Conservation (phyloP, 2,888 invertebrate genomes). For the Dione vanillae region DNA sequence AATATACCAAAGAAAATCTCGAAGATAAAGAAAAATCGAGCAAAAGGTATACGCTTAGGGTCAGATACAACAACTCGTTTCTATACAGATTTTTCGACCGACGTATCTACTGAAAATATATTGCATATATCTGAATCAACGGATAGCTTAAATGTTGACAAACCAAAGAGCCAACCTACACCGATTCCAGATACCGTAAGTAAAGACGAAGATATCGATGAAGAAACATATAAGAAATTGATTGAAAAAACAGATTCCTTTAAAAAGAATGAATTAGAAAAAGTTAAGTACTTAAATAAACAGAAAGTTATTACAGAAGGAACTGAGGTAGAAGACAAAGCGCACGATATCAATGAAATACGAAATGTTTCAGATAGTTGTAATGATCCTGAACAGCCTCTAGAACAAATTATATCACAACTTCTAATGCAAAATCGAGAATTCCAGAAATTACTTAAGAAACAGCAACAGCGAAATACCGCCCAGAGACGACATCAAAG, state of each 20-base stretch:
- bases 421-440: conserved; percentile 92
- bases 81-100: conserved; percentile 86
- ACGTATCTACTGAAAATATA: conserved; percentile 85
- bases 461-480: conserved; percentile 86
- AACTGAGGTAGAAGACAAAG: conserved; percentile 71
- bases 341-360: conserved; percentile 54
- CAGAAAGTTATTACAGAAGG: conserved; percentile 79
- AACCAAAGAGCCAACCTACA: conserved; percentile 58
- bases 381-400: conserved; percentile 82
- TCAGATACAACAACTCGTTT: conserved; percentile 86
- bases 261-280: conserved; percentile 81
- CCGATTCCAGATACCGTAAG: conserved; percentile 62
- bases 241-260: conserved; percentile 83
- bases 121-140: conserved; percentile 87
- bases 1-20: conserved; percentile 88
- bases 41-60: conserved; percentile 78
- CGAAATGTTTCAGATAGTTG: conserved; percentile 60
- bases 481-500: conserved; percentile 83
- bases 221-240: conserved; percentile 77
- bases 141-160: conserved; percentile 83
- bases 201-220: conserved; percentile 77
- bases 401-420: conserved; percentile 92
- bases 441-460: conserved; percentile 90
- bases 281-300: conserved; percentile 78
- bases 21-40: conserved; percentile 88